These are phyloP conservation scores for Spinus pinus DNA, from an alignment of 2,797 vertebrate species.

Conservation along the genomic window DNA sequence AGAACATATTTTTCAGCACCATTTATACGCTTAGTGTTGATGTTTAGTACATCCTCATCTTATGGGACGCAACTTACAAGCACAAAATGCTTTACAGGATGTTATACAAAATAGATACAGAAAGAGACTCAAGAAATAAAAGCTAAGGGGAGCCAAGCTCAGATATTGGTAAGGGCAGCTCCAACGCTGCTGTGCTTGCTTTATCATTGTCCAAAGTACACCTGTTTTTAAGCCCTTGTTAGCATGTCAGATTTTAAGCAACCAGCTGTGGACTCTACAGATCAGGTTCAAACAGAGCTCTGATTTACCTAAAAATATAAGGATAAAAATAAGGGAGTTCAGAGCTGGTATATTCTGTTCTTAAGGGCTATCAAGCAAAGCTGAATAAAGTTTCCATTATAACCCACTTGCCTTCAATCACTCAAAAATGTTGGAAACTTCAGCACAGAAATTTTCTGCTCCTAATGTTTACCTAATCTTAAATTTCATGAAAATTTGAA, in stretches of 20 bases:
- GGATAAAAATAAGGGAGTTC: not conserved
- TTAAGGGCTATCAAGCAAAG: not conserved
- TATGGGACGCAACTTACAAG: rapidly evolving
- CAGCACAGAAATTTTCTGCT: not conserved
- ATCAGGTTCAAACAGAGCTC: not conserved
- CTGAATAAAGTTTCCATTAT: not conserved
- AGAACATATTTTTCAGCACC: not conserved
- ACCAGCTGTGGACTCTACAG: not conserved
- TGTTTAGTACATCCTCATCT: not conserved
- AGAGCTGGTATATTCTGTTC: not conserved
- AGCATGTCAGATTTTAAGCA: not conserved
- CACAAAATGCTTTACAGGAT: not conserved
- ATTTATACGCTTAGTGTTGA: not conserved
- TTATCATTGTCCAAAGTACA: not conserved
- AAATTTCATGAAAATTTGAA: not conserved
- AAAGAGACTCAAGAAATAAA: not conserved
- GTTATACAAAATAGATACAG: not conserved
- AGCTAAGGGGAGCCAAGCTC: not conserved
- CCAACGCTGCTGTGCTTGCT: not conserved
- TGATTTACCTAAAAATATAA: not conserved
- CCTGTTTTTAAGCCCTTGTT: not conserved
- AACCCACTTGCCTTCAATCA: not conserved
- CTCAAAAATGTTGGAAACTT: not conserved
- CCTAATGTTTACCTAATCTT: not conserved
- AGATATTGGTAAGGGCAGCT: not conserved